phyloP scores from a whole-genome alignment of 2,113 vertebrate genomes.

The Anarhynchus alexandrinus region DNA sequence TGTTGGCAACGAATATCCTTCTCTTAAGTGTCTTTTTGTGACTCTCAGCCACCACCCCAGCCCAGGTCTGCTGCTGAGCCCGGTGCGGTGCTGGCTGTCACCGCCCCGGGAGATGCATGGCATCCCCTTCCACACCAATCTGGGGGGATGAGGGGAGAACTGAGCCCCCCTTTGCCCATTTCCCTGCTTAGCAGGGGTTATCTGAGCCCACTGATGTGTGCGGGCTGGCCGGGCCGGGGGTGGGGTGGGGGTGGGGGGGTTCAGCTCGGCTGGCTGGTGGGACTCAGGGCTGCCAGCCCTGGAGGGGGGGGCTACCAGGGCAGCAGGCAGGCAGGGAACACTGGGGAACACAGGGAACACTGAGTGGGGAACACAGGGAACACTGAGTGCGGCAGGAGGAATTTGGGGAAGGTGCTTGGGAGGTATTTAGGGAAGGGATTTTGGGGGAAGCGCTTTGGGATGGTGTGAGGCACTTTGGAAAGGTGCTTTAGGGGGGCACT shows the following conservation, averaged over 20 bases:
- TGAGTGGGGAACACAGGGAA: not conserved
- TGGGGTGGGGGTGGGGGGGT: not conserved
- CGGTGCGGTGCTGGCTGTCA: accelerated
- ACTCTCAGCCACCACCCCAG: not conserved
- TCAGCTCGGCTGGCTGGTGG: not conserved
- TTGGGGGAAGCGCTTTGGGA: not conserved
- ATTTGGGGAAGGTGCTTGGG: too few relatives aligned
- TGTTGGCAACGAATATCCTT: not conserved
- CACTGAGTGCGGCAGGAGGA: not conserved
- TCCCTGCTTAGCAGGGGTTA: too few relatives aligned
- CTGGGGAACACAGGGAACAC: not conserved
- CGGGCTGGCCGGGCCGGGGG: not conserved
- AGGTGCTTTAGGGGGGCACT: not conserved
- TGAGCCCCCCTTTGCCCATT: accelerated
- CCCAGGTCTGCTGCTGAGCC: not conserved
- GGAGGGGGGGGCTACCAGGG: not conserved
- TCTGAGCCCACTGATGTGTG: not conserved
- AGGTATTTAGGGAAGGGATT: not conserved
- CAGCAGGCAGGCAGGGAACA: not conserved
- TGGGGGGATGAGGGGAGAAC: too few relatives aligned
- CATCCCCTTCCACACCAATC: not conserved
- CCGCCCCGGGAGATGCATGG: accelerated
- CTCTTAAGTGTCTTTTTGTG: too few relatives aligned
- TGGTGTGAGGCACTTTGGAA: not conserved
- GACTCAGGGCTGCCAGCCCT: not conserved